Base-by-base conservation (phyloP, 1,140 invertebrate species). In the Leptestheria dahalacensis region DNA sequence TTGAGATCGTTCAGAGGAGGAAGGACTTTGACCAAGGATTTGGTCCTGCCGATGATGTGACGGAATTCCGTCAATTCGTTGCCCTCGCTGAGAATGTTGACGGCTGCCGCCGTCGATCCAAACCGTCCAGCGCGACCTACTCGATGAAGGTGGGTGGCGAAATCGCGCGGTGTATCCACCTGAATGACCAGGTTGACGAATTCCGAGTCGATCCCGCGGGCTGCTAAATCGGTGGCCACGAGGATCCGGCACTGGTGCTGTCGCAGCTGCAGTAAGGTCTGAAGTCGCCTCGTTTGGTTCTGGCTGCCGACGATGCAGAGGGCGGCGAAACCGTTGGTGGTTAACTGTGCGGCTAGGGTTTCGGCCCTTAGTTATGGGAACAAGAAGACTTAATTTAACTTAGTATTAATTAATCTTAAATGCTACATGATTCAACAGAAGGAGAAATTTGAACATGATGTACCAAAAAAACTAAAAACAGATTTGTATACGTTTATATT, bases 171-270 rank as follows among this genome's bases (percentile, higher is more conserved):
- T 47, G 86, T 69, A 70, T 97, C 94, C 66, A 97, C 78, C 73
- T 97, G 97, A 10, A 99, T 80, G 1, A 98, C 85, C 48, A 98
- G 73, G 76, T 98, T 88, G 6, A 97, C 84, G 75, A 92, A 86
- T 56, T 86, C 80, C 10, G 84, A 85, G 78, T 99, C 95, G 64
- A 98, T 89, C 15, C 95, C 81, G 62, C 79, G 65, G 3, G 78
- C 70, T 23, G 76, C 58, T n/a, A 62, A 46, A 57, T 68, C 64
- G 11, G 64, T 65, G 21, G 59, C 57, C 29, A 65, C 60, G 24
- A 69, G 49, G 52, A 64, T 54, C 51, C 55, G 59, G 50, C 48
- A 64, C 41, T 62, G 61, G 6, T 62, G 62, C 33, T 64, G 25
- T 29, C 64, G 85, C 51, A 96, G 78, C 64, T 82, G 82, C 65